Percentiles rank a stretch among this genome's conserved stretches.
Conservation (phyloP, 2,888 invertebrate genomes). For the Parnassius orleans region DNA sequence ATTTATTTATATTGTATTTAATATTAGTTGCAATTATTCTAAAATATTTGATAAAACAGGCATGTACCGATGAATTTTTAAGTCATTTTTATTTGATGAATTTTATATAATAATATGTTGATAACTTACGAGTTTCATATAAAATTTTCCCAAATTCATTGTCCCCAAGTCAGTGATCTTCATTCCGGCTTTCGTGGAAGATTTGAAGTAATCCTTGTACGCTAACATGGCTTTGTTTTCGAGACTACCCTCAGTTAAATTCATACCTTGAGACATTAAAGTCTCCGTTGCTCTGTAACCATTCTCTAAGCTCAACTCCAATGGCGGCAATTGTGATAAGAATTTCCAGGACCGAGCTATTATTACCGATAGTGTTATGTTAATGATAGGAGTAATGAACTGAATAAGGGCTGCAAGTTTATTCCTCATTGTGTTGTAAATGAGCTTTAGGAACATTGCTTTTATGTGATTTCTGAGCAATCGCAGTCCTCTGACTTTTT, state of each 20-base stretch:
- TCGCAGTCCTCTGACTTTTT: slow-evolving; percentile 64
- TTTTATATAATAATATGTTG: not conserved
- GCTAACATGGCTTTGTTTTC: slow-evolving; percentile 52
- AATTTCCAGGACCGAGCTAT: slow-evolving; percentile 73
- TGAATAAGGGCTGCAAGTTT: slow-evolving; percentile 67
- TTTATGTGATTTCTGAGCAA: slow-evolving; percentile 66
- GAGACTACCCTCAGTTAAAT: slow-evolving; percentile 47
- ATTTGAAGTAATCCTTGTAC: slow-evolving; percentile 62
- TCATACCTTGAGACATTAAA: slow-evolving; percentile 49
- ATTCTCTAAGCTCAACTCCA: slow-evolving; percentile 76
- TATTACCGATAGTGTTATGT: slow-evolving; percentile 65
- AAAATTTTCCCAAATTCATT: slow-evolving; percentile 59
- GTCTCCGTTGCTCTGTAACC: slow-evolving; percentile 62
- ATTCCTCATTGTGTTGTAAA: slow-evolving; percentile 63
- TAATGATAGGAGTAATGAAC: slow-evolving; percentile 67
- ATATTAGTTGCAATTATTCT: no score
- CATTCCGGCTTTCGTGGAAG: slow-evolving; percentile 49
- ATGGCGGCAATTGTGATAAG: slow-evolving; percentile 80
- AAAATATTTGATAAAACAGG: no score
- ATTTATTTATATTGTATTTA: no score
- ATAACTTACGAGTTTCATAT: slow-evolving; percentile 68
- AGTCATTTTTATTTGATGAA: no score
- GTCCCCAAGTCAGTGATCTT: slow-evolving; percentile 56
- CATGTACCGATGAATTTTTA: no score
- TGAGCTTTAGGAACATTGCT: slow-evolving; percentile 70